These are phyloP conservation scores for Avahi laniger DNA, from an alignment of 2,797 vertebrate genomes.

Conservation along the genomic window DNA sequence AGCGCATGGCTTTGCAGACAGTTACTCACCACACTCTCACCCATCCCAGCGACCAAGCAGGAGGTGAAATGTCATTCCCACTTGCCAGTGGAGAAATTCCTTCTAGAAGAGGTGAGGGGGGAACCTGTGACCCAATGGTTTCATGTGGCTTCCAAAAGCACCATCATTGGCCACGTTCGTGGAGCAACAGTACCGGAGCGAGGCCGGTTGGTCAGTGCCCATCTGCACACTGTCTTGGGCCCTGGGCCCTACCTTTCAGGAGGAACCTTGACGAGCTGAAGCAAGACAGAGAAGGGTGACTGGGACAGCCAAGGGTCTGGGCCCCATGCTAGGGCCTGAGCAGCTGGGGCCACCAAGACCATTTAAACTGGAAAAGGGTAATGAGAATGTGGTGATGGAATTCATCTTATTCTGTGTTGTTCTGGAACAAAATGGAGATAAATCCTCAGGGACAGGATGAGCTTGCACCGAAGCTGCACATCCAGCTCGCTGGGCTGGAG, in stretches of 20 bases:
- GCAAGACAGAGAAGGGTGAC: background rate
- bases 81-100: background rate
- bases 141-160: background rate
- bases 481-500: background rate
- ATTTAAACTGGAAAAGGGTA: background rate
- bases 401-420: background rate
- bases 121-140: background rate
- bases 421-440: background rate
- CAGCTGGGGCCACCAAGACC: background rate
- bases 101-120: background rate
- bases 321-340: background rate
- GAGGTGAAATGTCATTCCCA: background rate
- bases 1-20: background rate
- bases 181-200: background rate
- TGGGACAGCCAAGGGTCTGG: background rate
- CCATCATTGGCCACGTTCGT: background rate
- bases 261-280: background rate
- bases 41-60: background rate
- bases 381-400: background rate
- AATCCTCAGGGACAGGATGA: background rate
- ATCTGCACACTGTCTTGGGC: background rate
- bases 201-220: background rate
- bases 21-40: background rate
- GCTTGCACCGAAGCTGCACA: background rate
- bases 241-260: background rate